Evolutionary conservation across 2,797 vertebrate genomes (phyloP), one percentile per base, ranked within the genome.

Genomic region (Oophaga sylvatica): DNA sequence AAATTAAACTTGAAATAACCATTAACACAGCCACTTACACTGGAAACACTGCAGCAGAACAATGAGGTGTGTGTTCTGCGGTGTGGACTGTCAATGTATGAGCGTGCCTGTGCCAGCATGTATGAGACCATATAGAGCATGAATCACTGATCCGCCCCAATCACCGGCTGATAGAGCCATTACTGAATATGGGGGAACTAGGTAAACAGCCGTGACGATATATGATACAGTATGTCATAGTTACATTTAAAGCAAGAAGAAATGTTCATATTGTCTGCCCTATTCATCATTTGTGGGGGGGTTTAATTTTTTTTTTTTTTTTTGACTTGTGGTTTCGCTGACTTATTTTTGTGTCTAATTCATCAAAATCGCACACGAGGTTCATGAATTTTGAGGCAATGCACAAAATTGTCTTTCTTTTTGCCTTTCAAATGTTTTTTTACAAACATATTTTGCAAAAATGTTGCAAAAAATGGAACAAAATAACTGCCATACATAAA

Each of bases 1-100:
- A 65, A 88, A 85, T 87, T 87, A 82, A 65, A 81, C 80, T 56
- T 82, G 6, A 76, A 87, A 82, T 82, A 87, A 87, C 86, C 70
- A 82, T 76, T 87, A 82, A 17, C 80, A 87, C 86, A 82, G 59
- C 45, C 86, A 82, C 86, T 87, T 87, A 67, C 80, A 57, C 85
- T 86, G 26, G 31, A 41, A 48, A 86, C n/a, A 73, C 63, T 56
- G n/a, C 73, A 20, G 16, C 41, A 45, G 59, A 62, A 65, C 71
- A 76, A 76, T 53, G 56, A 17, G 2, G 22, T 17, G 16, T 65
- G 73, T 85, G 83, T 85, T 29, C 41, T 57, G 84, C 9, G 22
- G 26, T n/a, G 26, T 17, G 65, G 62, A 56, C 45, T 68, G 45
- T 78, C 67, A 56, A 31, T 20, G n/a, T 29, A 77, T 76, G 56